Conservation (phyloP, 2,888 invertebrate species). For the Xestia rhomboidea region DNA sequence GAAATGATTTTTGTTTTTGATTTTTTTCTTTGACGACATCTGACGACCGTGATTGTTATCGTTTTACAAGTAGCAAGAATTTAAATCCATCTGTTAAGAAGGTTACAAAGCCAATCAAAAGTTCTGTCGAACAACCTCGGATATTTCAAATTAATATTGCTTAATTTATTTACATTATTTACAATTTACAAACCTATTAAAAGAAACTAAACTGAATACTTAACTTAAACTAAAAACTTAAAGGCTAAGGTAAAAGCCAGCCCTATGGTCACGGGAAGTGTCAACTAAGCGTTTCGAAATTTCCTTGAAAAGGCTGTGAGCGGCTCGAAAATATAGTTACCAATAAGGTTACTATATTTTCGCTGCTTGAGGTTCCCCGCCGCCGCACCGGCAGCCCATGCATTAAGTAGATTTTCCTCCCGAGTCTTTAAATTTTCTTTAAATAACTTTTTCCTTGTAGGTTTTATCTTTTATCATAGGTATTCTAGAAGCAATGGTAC, state of each 20-base stretch:
- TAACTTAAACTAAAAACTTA: too few species aligned
- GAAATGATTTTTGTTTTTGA: constrained; percentile 24
- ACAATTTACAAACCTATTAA: too few species aligned
- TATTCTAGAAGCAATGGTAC: neutral
- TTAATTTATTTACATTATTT: too few species aligned
- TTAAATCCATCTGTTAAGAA: neutral
- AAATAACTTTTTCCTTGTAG: neutral
- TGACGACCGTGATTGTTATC: constrained; percentile 20
- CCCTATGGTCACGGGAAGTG: too few species aligned
- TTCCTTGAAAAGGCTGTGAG: too few species aligned
- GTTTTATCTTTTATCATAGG: neutral
- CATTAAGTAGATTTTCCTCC: neutral
- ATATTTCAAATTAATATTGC: neutral
- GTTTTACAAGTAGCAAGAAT: neutral
- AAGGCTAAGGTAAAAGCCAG: too few species aligned
- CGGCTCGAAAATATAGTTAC: too few species aligned
- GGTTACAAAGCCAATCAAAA: neutral
- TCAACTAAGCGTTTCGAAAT: too few species aligned
- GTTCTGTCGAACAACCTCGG: neutral
- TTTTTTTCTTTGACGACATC: constrained; percentile 40
- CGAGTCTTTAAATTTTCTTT: neutral
- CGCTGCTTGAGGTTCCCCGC: too few species aligned
- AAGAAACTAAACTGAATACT: too few species aligned
- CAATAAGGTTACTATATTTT: too few species aligned
- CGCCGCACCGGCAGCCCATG: too few species aligned